Evolutionary conservation across 2,113 vertebrate genomes (phyloP), one percentile per base, ranked within the genome.

Genomic region (Nipponia nippon): DNA sequence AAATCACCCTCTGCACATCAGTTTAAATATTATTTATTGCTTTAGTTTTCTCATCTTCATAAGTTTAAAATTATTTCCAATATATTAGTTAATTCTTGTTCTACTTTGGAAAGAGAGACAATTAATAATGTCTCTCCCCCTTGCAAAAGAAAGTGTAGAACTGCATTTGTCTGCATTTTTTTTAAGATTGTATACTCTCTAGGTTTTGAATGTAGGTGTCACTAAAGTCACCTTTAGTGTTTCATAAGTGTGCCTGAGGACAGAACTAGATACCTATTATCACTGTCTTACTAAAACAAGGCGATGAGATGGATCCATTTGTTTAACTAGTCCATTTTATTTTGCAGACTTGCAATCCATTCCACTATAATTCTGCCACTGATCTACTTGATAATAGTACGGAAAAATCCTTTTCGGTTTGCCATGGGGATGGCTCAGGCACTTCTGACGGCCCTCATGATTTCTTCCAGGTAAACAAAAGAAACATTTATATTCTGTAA

Each of bases 341-440:
- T 96, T 97, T 92, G 16, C 98, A 99, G 99, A 84, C 98, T 99
- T 83, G 99, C 99, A 69, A 99, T 99, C 94, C 99, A 99, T 89
- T 98, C 99, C 69, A 84, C 94, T 65, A 11, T 99, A 78, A 98
- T 99, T 29, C 98, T 99, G 67, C 99, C 99, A 1, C 97, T 99
- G 70, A 99, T 99, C 91, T 99, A 99, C 95, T 99, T 99, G 59
- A 72, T 98, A 94, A 94, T 99, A 23, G 99, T 99, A 87, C 98
- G 99, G 83, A 99, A 99, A 97, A 99, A 99, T 95, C 99, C 99
- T 9, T 99, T 99, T 88, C 98, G 93, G 1, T 99, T 99, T 95
- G 98, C 98, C 23, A 96, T 99, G 97, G 99, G 99, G 27, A 99
- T 99, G 99, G 99, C 99, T 42, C 99, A 99, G 93, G 99, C 99